phyloP scores from a whole-genome alignment of 2,113 vertebrate species.

The Nothocercus nigrocapillus region DNA sequence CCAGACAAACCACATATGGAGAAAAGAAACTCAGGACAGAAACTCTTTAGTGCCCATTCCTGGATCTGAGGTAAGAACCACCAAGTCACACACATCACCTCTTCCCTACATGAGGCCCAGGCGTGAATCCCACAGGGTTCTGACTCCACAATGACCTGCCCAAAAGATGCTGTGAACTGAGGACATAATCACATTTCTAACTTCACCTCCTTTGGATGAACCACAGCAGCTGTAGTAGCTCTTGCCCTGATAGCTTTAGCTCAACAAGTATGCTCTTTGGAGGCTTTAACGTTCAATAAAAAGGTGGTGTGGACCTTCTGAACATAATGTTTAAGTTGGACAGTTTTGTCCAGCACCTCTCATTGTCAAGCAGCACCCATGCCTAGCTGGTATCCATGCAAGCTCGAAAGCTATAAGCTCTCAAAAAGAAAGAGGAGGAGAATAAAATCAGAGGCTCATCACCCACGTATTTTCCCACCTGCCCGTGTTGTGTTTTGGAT shows the following conservation, averaged over 20 bases:
- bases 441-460: constrained; percentile 47
- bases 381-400: background rate
- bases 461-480: constrained; percentile 48
- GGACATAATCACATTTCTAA: background rate
- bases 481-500: constrained; percentile 10
- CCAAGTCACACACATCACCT: background rate
- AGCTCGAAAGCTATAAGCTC: constrained; percentile 15
- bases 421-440: background rate
- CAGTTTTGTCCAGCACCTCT: background rate
- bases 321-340: background rate
- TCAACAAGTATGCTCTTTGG: background rate
- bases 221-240: background rate
- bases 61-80: too few species aligned
- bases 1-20: accelerated
- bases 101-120: background rate
- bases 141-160: background rate
- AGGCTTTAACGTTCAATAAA: background rate
- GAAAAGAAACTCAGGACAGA: background rate
- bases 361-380: background rate
- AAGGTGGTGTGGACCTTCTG: background rate
- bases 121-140: background rate
- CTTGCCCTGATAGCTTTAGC: background rate
- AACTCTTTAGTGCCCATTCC: background rate
- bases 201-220: background rate
- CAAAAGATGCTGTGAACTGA: background rate